phyloP scores from a whole-genome alignment of 2,888 invertebrate genomes.

The Apeira syringaria region DNA sequence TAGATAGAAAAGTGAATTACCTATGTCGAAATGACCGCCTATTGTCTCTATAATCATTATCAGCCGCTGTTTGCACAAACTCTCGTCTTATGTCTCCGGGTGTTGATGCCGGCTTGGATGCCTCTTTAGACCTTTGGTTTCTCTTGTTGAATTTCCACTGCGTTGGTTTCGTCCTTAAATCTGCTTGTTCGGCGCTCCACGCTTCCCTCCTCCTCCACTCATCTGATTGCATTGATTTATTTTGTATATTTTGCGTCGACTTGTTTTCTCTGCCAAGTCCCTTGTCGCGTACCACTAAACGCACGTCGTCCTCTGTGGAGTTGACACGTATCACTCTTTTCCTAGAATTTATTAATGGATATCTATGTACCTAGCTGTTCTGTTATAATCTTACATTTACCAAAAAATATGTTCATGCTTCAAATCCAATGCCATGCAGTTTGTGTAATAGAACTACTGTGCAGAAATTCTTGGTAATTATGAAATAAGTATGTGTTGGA shows the following conservation, averaged over 20 bases:
- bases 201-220: slow-evolving; percentile 93
- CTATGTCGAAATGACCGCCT: slow-evolving; percentile 70
- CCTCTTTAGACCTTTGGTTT: slow-evolving; percentile 80
- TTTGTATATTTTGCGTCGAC: slow-evolving; percentile 88
- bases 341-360: slow-evolving; percentile 85
- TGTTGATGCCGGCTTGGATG: slow-evolving; percentile 74
- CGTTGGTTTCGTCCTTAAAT: slow-evolving; percentile 86
- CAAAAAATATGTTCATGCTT: slow-evolving; percentile 14
- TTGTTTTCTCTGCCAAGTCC: slow-evolving; percentile 89
- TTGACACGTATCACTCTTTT: slow-evolving; percentile 89
- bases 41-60: slow-evolving; percentile 73
- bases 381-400: slow-evolving; percentile 32
- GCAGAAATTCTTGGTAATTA: not conserved
- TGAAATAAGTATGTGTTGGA: too few relatives aligned
- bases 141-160: slow-evolving; percentile 90
- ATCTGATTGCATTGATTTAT: slow-evolving; percentile 89
- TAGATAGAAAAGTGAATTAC: slow-evolving; percentile 39
- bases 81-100: slow-evolving; percentile 75
- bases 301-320: slow-evolving; percentile 89
- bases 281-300: slow-evolving; percentile 88
- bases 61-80: slow-evolving; percentile 71
- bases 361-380: slow-evolving; percentile 77
- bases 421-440: slow-evolving; percentile 17
- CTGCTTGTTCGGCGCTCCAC: slow-evolving; percentile 91
- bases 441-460: not conserved